Conservation (phyloP, 2,797 vertebrate species). For the Monodelphis domestica region DNA sequence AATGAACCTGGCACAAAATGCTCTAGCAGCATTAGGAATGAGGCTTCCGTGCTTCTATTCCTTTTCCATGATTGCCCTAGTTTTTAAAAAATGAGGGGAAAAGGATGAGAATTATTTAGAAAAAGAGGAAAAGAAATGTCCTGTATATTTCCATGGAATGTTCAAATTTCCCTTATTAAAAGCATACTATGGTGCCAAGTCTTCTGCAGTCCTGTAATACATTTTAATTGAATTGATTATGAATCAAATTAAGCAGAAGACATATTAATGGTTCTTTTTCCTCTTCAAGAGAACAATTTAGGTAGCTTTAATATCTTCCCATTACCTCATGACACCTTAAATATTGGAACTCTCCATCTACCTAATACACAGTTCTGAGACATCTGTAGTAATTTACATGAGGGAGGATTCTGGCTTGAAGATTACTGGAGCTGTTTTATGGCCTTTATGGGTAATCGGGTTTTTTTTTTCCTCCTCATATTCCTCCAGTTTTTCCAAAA, state of each 20-base stretch:
- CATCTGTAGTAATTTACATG: background rate
- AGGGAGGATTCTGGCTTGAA: background rate
- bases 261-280: constrained; percentile 36
- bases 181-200: constrained; percentile 24
- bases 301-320: constrained; percentile 16
- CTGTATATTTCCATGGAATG: constrained; percentile 53
- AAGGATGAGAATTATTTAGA: constrained; percentile 31
- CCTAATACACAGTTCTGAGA: background rate
- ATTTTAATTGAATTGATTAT: constrained; percentile 61
- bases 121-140: background rate
- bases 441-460: background rate
- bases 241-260: constrained; percentile 60
- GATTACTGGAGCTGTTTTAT: background rate
- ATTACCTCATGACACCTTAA: constrained; percentile 17
- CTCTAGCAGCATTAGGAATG: constrained; percentile 37
- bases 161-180: constrained; percentile 48
- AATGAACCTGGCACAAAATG: background rate
- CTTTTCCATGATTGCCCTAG: constrained; percentile 59
- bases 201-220: constrained; percentile 36
- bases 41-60: background rate
- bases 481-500: background rate
- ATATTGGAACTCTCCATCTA: constrained; percentile 44
- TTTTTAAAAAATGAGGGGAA: constrained; percentile 32
- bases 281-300: constrained; percentile 31
- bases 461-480: background rate